These are phyloP conservation scores for Anolis sagrei DNA, from an alignment of 2,113 vertebrate species.

Conservation along the genomic window DNA sequence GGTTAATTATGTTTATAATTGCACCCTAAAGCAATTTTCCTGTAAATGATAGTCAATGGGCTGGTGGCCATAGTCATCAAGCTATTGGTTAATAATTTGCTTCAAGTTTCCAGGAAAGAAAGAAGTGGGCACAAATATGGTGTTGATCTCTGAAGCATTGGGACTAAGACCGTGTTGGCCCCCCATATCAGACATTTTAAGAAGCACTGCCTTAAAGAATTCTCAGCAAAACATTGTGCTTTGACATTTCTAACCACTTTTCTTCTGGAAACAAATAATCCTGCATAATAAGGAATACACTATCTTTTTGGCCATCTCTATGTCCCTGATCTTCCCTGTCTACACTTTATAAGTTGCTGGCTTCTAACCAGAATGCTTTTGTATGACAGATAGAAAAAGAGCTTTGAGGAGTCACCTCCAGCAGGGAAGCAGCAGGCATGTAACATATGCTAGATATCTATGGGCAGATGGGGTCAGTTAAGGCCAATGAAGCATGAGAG, in stretches of 20 bases:
- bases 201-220: not conserved
- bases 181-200: not conserved
- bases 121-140: no score
- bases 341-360: slow-evolving; percentile 53
- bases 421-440: slow-evolving; percentile 67
- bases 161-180: not conserved
- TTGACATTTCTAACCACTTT: slow-evolving; percentile 36
- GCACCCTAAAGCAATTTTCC: no score
- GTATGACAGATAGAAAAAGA: slow-evolving; percentile 57
- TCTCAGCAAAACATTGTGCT: slow-evolving; percentile 12
- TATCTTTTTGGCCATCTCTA: slow-evolving; percentile 6
- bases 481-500: slow-evolving; percentile 57
- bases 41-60: no score
- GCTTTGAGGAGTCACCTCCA: slow-evolving; percentile 61
- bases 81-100: no score
- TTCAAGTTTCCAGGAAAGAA: no score
- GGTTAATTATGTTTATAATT: not conserved
- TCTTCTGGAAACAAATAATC: not conserved
- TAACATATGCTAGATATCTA: slow-evolving; percentile 70
- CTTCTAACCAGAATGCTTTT: slow-evolving; percentile 64
- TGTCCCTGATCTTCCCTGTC: slow-evolving; percentile 48
- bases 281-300: not conserved
- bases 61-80: no score
- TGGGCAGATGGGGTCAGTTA: slow-evolving; percentile 68
- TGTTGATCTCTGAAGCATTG: no score